Conservation (phyloP, 1,140 invertebrate genomes). For the Tachypleus tridentatus region DNA sequence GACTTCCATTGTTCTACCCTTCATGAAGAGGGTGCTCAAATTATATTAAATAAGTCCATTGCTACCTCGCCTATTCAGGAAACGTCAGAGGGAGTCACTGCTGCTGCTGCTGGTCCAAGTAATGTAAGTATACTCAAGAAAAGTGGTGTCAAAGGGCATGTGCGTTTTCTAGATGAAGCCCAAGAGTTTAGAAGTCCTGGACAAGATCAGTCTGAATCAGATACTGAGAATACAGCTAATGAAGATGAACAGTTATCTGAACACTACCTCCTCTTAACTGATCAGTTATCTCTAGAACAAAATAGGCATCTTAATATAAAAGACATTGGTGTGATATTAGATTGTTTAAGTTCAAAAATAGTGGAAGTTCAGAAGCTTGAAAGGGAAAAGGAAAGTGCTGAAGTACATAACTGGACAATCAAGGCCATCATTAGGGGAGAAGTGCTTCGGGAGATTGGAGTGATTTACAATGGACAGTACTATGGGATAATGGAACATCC, state of each 20-base stretch:
- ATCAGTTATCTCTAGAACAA: constrained; percentile 79
- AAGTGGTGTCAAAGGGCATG: constrained; percentile 21
- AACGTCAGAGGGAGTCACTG: constrained; percentile 10
- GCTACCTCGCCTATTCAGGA: constrained; percentile 19
- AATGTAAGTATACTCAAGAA: constrained; percentile 12
- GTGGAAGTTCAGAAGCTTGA: constrained; percentile 80
- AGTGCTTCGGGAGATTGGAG: constrained; percentile 70
- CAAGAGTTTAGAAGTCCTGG: constrained; percentile 17
- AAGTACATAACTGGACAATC: constrained; percentile 87
- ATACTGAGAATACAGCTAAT: constrained; percentile 73
- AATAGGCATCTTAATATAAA: constrained; percentile 72
- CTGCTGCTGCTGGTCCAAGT: constrained; percentile 8
- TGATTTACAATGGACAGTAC: constrained; percentile 89
- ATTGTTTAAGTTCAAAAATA: constrained; percentile 78
- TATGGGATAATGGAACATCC: constrained; percentile 87
- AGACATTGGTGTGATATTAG: constrained; percentile 85
- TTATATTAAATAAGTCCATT: constrained; percentile 56
- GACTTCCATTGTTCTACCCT: constrained; percentile 88
- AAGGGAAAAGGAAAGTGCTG: constrained; percentile 74
- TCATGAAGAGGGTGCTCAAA: constrained; percentile 77
- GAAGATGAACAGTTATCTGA: constrained; percentile 40
- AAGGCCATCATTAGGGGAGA: constrained; percentile 81
- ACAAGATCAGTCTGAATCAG: constrained; percentile 69
- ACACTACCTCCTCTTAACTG: constrained; percentile 80
- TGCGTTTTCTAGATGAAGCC: constrained; percentile 20